Evolutionary conservation across 1,140 invertebrate genomes (phyloP).

Genomic region (Wasmannia auropunctata): DNA sequence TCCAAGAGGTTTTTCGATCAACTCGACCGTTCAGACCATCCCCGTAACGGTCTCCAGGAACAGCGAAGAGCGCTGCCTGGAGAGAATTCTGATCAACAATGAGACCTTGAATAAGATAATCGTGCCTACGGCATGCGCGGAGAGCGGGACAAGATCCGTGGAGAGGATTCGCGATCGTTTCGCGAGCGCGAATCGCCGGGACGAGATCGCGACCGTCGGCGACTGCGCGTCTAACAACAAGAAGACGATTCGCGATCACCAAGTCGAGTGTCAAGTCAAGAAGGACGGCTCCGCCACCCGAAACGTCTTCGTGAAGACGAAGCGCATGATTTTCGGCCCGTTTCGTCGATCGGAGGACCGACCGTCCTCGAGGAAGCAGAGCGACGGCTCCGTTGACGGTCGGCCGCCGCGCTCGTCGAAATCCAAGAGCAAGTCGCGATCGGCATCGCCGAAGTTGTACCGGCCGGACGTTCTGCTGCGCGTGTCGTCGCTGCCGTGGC

Average conservation of each 20-base stretch:
- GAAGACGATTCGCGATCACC: neutral
- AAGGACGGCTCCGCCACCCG: constrained; percentile 23
- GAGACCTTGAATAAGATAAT: constrained; percentile 78
- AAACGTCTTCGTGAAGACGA: constrained; percentile 90
- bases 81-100: constrained; percentile 77
- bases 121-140: constrained; percentile 68
- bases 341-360: constrained; percentile 86
- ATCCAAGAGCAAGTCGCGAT: constrained; percentile 65
- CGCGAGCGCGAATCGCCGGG: neutral
- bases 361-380: constrained; percentile 74
- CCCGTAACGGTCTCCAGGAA: constrained; percentile 55
- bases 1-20: neutral
- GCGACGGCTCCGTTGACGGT: constrained; percentile 42
- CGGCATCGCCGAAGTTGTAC: constrained; percentile 39
- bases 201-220: neutral
- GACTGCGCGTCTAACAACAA: neutral
- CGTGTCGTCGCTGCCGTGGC: constrained; percentile 62
- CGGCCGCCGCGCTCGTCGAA: constrained; percentile 7
- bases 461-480: constrained; percentile 54
- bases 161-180: neutral
- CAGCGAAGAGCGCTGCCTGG: constrained; percentile 58
- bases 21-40: constrained; percentile 48
- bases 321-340: constrained; percentile 91
- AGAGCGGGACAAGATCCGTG: neutral
- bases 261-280: neutral